phyloP scores from a whole-genome alignment of 2,888 invertebrate genomes.

The Patella pellucida region DNA sequence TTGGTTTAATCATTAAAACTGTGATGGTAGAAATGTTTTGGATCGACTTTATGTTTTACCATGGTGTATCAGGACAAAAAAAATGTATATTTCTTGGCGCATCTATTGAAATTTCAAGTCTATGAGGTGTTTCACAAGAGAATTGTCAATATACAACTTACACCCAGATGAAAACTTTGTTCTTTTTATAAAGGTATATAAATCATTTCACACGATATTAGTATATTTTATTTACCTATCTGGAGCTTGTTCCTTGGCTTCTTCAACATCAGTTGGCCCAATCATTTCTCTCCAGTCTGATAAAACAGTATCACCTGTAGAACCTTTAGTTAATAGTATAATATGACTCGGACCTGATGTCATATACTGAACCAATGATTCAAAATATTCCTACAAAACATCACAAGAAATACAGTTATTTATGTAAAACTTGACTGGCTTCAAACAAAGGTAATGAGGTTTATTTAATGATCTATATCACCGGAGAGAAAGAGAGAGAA shows the following conservation, averaged over 20 bases:
- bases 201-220: background rate
- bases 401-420: background rate
- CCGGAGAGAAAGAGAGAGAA: no score
- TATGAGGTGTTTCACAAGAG: background rate
- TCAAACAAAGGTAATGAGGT: no score
- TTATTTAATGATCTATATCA: no score
- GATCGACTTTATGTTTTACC: background rate
- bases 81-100: background rate
- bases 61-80: background rate
- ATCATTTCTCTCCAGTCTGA: conserved; percentile 68
- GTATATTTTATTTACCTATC: conserved; percentile 53
- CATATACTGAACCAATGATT: conserved; percentile 68
- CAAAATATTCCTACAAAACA: conserved; percentile 62
- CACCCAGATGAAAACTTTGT: background rate
- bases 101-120: background rate
- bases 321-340: conserved; percentile 67
- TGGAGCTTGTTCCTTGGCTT: conserved; percentile 67
- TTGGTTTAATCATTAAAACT: no score
- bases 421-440: background rate
- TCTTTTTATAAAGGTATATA: background rate
- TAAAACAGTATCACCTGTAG: conserved; percentile 64
- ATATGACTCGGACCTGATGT: conserved; percentile 66
- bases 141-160: background rate
- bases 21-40: no score
- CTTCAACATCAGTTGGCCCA: conserved; percentile 68